phyloP scores from a whole-genome alignment of 2,113 vertebrate species.

The Addax nasomaculatus region DNA sequence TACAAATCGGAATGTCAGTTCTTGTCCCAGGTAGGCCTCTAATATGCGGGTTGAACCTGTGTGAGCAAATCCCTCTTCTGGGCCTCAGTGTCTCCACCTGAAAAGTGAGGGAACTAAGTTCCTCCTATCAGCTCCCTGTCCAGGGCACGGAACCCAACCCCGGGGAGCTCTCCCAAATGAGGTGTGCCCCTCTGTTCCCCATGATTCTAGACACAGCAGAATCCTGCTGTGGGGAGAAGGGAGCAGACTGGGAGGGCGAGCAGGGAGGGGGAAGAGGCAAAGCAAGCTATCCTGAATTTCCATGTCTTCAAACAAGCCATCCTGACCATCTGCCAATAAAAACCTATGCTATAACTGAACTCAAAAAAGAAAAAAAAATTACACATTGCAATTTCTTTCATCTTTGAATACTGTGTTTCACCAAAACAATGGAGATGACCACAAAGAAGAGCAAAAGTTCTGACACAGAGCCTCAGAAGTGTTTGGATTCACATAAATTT shows the following conservation, averaged over 20 bases:
- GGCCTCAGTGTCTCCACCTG: background rate
- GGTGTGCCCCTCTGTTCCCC: background rate
- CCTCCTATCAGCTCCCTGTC: background rate
- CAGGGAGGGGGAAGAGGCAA: background rate
- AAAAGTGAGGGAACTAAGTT: background rate
- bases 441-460: background rate
- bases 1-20: background rate
- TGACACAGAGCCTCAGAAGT: background rate
- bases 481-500: background rate
- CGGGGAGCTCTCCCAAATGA: background rate
- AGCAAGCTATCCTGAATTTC: background rate
- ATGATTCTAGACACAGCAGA: background rate
- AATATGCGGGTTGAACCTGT: background rate
- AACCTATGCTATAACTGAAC: background rate
- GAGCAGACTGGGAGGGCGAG: accelerated
- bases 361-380: background rate
- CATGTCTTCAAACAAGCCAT: background rate
- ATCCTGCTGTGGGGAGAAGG: background rate
- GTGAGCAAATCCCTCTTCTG: background rate
- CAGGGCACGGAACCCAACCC: accelerated
- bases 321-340: background rate
- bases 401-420: background rate
- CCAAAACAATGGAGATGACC: background rate
- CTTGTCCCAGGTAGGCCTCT: background rate
- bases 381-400: background rate